These are phyloP conservation scores for Intellagama lesueurii DNA, from an alignment of 2,797 vertebrate genomes.

Conservation along the genomic window DNA sequence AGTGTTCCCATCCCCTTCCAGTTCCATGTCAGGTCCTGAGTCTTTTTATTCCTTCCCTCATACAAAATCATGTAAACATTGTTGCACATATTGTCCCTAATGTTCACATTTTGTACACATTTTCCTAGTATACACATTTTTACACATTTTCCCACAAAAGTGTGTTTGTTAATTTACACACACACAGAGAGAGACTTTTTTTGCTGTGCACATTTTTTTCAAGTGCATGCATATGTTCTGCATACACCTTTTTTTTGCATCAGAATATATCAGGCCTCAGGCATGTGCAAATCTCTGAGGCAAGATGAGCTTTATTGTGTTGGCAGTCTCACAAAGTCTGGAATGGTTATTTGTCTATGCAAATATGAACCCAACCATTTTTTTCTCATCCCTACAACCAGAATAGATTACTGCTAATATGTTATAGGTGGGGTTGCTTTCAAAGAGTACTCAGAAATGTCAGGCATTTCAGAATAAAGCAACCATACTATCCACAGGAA, in stretches of 20 bases:
- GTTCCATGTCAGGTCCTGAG: neutral
- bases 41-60: neutral
- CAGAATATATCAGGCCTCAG: neutral
- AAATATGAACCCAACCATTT: neutral
- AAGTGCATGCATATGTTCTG: neutral
- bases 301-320: neutral
- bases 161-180: too few relatives aligned
- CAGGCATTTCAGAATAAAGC: neutral
- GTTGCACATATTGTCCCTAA: neutral
- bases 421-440: neutral
- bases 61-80: neutral
- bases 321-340: neutral
- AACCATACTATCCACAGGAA: neutral
- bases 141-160: neutral
- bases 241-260: neutral
- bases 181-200: neutral
- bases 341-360: neutral
- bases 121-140: neutral
- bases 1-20: neutral
- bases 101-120: neutral
- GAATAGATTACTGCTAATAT: neutral
- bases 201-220: neutral
- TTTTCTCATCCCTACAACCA: neutral
- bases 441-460: neutral
- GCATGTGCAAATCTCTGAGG: neutral